Evolutionary conservation across 2,888 invertebrate genomes (phyloP).

Genomic region (Clanis bilineata): DNA sequence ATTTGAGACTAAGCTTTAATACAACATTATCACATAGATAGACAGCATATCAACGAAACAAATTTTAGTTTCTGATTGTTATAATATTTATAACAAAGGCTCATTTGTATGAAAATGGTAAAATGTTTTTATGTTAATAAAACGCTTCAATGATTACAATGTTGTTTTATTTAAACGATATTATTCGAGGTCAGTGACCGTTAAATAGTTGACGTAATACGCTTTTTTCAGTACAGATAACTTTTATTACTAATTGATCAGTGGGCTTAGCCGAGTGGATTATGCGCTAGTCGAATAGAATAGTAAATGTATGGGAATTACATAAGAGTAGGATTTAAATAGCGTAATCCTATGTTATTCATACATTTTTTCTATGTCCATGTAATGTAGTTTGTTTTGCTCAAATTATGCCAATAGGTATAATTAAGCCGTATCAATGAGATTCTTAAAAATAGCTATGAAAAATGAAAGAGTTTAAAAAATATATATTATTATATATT

Average conservation of each 20-base stretch:
- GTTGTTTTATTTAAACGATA: neutral
- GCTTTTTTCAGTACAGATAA: neutral
- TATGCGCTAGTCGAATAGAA: too few species aligned
- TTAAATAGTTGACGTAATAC: neutral
- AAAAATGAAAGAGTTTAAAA: too few species aligned
- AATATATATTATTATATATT: too few species aligned
- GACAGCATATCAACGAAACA: neutral
- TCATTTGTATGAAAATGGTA: neutral
- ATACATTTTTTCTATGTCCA: too few species aligned
- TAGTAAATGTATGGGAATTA: too few species aligned
- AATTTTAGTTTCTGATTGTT: constrained; percentile 48
- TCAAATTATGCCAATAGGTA: neutral
- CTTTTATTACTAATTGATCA: too few species aligned
- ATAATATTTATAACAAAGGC: constrained; percentile 71
- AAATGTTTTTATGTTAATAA: constrained; percentile 13
- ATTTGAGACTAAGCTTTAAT: neutral
- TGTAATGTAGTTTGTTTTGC: neutral
- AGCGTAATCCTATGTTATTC: too few species aligned
- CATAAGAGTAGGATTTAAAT: too few species aligned
- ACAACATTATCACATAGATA: neutral
- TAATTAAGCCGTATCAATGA: neutral
- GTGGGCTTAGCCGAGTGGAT: too few species aligned
- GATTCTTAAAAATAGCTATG: neutral
- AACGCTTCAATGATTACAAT: neutral
- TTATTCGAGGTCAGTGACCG: too few species aligned